A percentile compares a stretch with the other conserved stretches of the same genome.
Evolutionary conservation across 2,797 vertebrate species (phyloP).

Genomic region (Semotilus atromaculatus): DNA sequence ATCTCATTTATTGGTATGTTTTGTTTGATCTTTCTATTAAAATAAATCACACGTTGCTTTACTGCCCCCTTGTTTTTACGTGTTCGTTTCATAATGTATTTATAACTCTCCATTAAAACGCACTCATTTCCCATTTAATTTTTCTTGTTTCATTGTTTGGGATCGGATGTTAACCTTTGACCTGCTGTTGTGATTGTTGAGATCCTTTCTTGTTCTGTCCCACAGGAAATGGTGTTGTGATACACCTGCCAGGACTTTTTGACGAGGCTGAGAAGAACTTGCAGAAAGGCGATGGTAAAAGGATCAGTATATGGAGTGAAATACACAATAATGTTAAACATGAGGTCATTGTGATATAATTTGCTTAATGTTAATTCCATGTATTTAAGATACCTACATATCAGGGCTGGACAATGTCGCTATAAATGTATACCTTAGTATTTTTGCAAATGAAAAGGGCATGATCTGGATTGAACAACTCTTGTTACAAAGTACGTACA

Average conservation of each 20-base stretch:
- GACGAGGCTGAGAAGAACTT: conserved; percentile 83
- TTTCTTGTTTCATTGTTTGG: not conserved
- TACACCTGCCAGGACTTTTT: conserved; percentile 84
- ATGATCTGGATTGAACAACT: not conserved
- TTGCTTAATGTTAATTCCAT: not conserved
- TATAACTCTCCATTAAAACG: not conserved
- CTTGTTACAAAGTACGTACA: not conserved
- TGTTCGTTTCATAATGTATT: not conserved
- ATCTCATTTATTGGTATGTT: conserved; percentile 81
- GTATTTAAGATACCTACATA: not conserved
- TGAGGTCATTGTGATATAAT: not conserved
- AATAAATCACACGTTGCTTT: not conserved
- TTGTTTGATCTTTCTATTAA: conserved; percentile 31
- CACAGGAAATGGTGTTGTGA: conserved; percentile 84
- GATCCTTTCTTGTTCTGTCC: not conserved
- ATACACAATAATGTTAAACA: not conserved
- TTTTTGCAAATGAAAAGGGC: not conserved
- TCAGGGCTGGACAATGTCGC: too few relatives aligned
- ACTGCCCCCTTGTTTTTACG: conserved; percentile 12
- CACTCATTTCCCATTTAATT: not conserved
- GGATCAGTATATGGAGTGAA: not conserved
- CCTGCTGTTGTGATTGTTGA: not conserved
- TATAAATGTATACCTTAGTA: not conserved
- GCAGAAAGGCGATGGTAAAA: conserved; percentile 80
- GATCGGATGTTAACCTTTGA: not conserved